Base-by-base conservation (phyloP, 2,113 vertebrate species). In the Lepisosteus osseus region DNA sequence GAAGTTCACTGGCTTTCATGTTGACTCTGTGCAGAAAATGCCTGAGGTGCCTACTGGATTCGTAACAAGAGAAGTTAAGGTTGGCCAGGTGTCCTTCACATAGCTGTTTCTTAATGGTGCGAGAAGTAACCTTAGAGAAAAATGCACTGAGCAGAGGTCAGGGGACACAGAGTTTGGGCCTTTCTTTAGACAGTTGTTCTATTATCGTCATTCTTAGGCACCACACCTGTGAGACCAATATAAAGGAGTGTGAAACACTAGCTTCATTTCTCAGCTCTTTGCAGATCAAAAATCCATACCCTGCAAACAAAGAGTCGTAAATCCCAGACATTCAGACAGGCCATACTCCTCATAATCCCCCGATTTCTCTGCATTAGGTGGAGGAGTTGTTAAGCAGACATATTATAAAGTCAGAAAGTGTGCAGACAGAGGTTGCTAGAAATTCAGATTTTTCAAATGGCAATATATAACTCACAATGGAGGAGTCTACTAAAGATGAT, bases 31-130 rank as follows among this genome's bases (percentile, higher is more conserved):
- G 57, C 57, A 59, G 3, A 59, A 59, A 6, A 59, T 68, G 75
- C 79, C 78, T 77, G 70, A 73, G 83, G 82, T 81, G 85, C 12
- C 13, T n/a, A 14, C 14, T 2, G 4, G 72, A 68, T 73, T 67
- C 64, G 88, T 83, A 89, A 91, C 74, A 17, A n/a, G 80, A 90
- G 77, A 81, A 64, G 61, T 15, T 55, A 67, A 77, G 79, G 74
- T 77, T 70, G 79, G 75, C 62, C 73, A 70, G 63, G 47, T 63
- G 42, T 68, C 67, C 63, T 68, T 76, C 0, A 57, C 70, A 74
- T 84, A 82, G 84, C 86, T 72, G 76, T 73, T 11, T 77, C 73
- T 80, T 76, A 81, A 73, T 14, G 71, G 81, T 72, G 66, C 71
- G 0, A 4, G 64, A 69, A 76, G 84, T 77, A 83, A 83, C 81